Percentiles rank a stretch among this genome's conserved stretches.
Evolutionary conservation across 2,113 vertebrate genomes (phyloP).

Genomic region (Vireo altiloquus): DNA sequence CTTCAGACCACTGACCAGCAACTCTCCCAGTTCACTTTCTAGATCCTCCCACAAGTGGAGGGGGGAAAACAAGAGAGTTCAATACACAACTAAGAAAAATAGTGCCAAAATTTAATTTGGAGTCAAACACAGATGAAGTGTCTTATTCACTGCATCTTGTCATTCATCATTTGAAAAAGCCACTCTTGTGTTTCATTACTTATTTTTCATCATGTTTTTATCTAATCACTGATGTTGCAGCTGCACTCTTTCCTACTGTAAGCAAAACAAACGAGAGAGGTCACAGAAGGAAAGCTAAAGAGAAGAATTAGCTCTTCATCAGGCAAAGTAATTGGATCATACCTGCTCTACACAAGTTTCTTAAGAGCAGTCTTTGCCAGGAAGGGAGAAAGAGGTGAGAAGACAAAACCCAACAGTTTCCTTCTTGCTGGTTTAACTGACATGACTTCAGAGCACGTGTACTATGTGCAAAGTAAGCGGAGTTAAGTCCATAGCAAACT

Average conservation of each 20-base stretch:
- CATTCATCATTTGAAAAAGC: neutral
- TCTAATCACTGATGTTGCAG: neutral
- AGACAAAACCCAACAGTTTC: neutral
- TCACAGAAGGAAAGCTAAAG: neutral
- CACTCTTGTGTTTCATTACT: neutral
- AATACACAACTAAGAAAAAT: neutral
- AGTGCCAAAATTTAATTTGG: neutral
- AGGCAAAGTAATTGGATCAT: neutral
- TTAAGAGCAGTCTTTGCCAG: neutral
- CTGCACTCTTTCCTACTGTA: neutral
- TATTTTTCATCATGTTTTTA: neutral
- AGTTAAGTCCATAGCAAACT: neutral
- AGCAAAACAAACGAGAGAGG: neutral
- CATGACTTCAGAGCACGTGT: neutral
- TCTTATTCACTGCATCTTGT: neutral
- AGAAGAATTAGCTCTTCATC: neutral
- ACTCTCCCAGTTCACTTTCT: neutral
- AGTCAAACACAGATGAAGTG: neutral
- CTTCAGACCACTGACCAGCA: neutral
- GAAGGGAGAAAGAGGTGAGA: neutral
- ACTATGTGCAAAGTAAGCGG: neutral
- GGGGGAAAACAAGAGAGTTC: neutral
- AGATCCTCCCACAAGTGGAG: neutral
- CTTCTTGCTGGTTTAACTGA: neutral
- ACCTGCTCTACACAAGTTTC: neutral